Base-by-base conservation (phyloP, 1,140 invertebrate genomes). In the Orchesella cincta region DNA sequence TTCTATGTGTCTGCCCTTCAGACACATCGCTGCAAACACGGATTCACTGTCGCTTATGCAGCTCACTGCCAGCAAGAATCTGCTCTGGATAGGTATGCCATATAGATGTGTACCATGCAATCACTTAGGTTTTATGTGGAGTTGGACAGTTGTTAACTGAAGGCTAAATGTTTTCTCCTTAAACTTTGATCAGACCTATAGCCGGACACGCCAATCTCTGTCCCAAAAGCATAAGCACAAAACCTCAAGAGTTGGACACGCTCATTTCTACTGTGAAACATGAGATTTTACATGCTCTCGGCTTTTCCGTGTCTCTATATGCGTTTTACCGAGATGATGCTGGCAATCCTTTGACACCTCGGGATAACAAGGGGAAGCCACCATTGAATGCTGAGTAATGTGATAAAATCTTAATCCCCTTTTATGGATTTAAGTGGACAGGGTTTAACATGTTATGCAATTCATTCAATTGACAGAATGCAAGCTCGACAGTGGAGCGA, bases 191-290 rank as follows among this genome's bases (percentile, higher is more conserved):
- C 86, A 96, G 96, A 82, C 98, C 98, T 0, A 97, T 99, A 73
- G 98, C 97, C 0, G 98, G 98, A 0, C 97, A 99, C 87, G 96
- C 97, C 0, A 99, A 99, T 88, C 90, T 99, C 73, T 99, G 98
- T 84, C 97, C 97, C 0, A 90, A 92, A n/a, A 95, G 94, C 82
- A 93, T 99, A 62, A 96, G 93, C 82, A 97, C 94, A 20, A 95
- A 96, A 83, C 90, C 91, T 35, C 93, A 98, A 83, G 96, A 99
- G 83, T 86, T 97, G 76, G 93, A 96, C 82, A 96, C 96, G 20
- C 88, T 98, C 1, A 87, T 98, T 78, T 97, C 96, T 29, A 99
- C 97, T 0, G 95, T 99, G 0, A 99, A 99, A 86, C 98, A 99
- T 86, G 98, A 99, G 86, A 99, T 99, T 84, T 88, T 99, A 0